A percentile compares a stretch with the other conserved stretches of the same genome.
Conservation (phyloP, 2,113 vertebrate genomes). For the Chlorocebus sabaeus region DNA sequence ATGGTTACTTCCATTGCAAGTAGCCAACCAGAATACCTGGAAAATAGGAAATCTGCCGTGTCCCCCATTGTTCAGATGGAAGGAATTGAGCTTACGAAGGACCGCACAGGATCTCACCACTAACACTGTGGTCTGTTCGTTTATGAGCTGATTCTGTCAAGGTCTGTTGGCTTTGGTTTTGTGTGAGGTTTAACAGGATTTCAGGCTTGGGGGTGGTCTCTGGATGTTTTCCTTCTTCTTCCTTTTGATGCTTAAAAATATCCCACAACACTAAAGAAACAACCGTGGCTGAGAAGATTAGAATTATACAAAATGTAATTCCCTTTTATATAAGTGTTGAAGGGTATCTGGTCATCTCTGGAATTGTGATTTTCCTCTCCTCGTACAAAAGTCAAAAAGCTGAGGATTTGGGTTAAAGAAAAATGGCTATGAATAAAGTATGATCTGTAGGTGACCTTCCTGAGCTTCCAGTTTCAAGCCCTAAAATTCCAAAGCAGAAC, state of each 20-base stretch:
- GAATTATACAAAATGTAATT: slow-evolving; percentile 73
- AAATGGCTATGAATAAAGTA: background rate
- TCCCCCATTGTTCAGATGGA: background rate
- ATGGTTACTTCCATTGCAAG: background rate
- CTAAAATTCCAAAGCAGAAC: background rate
- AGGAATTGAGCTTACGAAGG: background rate
- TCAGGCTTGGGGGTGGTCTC: slow-evolving; percentile 79
- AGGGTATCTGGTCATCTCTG: slow-evolving; percentile 12
- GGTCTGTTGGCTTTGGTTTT: slow-evolving; percentile 80
- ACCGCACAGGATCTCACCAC: background rate
- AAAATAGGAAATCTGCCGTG: background rate
- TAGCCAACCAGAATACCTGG: background rate
- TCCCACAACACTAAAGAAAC: slow-evolving; percentile 14
- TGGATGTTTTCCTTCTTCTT: slow-evolving; percentile 63
- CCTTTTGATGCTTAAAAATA: slow-evolving; percentile 53
- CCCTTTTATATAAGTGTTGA: slow-evolving; percentile 49
- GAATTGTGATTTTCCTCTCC: slow-evolving; percentile 36
- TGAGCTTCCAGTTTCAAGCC: background rate
- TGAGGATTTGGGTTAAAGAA: background rate
- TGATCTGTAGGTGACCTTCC: background rate
- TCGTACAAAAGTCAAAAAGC: background rate
- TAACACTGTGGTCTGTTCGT: slow-evolving; percentile 41
- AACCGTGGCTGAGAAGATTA: slow-evolving; percentile 71
- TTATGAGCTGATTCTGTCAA: slow-evolving; percentile 73
- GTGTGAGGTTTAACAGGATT: slow-evolving; percentile 82